Evolutionary conservation across 2,113 vertebrate species (phyloP).

Genomic region (Sphyrna mokarran): DNA sequence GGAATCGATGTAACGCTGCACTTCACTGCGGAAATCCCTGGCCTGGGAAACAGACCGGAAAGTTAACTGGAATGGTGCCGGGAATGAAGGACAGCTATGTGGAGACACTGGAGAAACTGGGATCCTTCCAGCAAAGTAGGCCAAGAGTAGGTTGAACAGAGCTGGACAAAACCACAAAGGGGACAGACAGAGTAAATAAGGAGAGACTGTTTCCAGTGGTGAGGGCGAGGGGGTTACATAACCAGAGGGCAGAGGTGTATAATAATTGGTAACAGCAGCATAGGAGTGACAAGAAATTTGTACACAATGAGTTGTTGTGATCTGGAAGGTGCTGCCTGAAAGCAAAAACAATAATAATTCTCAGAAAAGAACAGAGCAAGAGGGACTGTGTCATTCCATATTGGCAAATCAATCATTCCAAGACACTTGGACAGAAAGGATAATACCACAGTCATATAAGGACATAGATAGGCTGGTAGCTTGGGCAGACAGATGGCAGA

Average conservation of each 20-base stretch:
- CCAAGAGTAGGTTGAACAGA: neutral
- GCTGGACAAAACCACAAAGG: neutral
- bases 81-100: neutral
- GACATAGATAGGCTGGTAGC: no score
- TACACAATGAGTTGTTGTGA: no score
- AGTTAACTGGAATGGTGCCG: neutral
- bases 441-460: no score
- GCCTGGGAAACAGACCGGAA: conserved; percentile 26
- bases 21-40: conserved; percentile 30
- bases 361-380: no score
- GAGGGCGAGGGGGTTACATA: neutral
- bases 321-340: neutral
- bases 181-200: neutral
- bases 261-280: neutral
- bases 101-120: neutral
- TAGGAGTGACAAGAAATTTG: neutral
- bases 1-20: conserved; percentile 40
- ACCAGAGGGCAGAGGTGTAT: neutral
- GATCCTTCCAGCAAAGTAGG: neutral
- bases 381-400: neutral
- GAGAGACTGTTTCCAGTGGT: neutral
- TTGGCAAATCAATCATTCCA: neutral
- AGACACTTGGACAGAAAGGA: no score
- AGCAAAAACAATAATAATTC: neutral
- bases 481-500: no score